Evolutionary conservation across 2,888 invertebrate species (phyloP).

Genomic region (Drosophila greeni): DNA sequence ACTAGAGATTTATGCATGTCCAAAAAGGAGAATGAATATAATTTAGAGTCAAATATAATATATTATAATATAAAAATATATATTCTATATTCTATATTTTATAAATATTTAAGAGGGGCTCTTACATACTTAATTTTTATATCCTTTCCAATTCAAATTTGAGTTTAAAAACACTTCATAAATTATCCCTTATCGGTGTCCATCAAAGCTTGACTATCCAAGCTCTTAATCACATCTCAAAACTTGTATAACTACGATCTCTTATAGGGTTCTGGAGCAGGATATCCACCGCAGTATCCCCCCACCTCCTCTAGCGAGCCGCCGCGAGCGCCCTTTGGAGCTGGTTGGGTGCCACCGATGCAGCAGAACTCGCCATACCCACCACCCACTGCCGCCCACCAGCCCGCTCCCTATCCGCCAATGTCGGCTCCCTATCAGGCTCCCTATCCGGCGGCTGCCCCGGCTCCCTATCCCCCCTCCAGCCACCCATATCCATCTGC

Average conservation of each 20-base stretch:
- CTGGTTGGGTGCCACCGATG: constrained; percentile 74
- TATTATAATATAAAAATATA: too few relatives aligned
- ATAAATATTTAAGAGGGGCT: not conserved
- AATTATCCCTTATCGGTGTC: not conserved
- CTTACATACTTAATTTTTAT: not conserved
- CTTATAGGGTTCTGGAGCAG: constrained; percentile 79
- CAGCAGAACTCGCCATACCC: constrained; percentile 65
- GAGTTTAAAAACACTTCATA: not conserved
- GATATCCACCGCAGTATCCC: constrained; percentile 68
- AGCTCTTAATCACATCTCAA: not conserved
- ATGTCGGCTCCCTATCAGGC: constrained; percentile 50
- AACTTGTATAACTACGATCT: constrained; percentile 33
- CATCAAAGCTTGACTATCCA: not conserved
- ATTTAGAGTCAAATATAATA: too few relatives aligned
- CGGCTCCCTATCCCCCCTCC: constrained; percentile 57
- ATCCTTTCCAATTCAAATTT: not conserved
- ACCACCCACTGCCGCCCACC: constrained; percentile 43
- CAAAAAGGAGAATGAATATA: too few relatives aligned
- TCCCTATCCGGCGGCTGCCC: constrained; percentile 38
- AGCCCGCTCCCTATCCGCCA: constrained; percentile 56
- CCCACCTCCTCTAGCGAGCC: constrained; percentile 52
- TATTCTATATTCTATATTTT: not conserved
- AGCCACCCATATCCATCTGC: constrained; percentile 29
- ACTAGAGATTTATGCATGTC: too few relatives aligned
- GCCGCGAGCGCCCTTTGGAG: constrained; percentile 76